A percentile compares a stretch with the other conserved stretches of the same genome.
Evolutionary conservation across 2,888 invertebrate species (phyloP).

Genomic region (Norana najaformis): DNA sequence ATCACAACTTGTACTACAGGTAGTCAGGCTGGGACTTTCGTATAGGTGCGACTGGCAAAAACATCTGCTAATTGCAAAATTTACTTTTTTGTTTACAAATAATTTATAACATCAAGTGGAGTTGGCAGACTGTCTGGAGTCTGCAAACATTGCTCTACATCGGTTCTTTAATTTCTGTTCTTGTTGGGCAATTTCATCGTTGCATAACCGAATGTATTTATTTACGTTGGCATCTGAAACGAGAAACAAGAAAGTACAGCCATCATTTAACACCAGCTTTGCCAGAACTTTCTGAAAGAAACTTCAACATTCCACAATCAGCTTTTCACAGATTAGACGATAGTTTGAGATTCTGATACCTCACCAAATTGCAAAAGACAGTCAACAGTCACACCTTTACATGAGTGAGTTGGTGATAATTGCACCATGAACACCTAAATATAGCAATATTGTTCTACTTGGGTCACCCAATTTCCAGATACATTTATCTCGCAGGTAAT

Average conservation of each 20-base stretch:
- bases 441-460: neutral
- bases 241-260: neutral
- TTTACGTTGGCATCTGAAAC: constrained; percentile 16
- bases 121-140: neutral
- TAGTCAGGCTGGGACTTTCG: neutral
- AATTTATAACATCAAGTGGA: neutral
- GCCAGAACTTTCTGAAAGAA: neutral
- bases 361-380: too few species aligned
- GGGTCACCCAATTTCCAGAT: neutral
- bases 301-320: neutral
- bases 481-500: neutral
- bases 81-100: neutral
- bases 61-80: neutral
- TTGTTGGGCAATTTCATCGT: neutral
- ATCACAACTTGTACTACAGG: neutral
- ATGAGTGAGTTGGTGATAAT: too few species aligned
- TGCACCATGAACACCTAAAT: neutral
- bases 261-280: neutral
- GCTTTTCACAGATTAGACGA: neutral
- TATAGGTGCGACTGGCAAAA: neutral
- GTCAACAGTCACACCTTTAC: too few species aligned
- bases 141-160: constrained; percentile 24
- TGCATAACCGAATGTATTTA: constrained; percentile 16
- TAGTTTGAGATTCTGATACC: neutral
- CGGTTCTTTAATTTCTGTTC: constrained; percentile 16